Evolutionary conservation across 1,140 invertebrate species (phyloP).

Genomic region (Heliothis subflexa): DNA sequence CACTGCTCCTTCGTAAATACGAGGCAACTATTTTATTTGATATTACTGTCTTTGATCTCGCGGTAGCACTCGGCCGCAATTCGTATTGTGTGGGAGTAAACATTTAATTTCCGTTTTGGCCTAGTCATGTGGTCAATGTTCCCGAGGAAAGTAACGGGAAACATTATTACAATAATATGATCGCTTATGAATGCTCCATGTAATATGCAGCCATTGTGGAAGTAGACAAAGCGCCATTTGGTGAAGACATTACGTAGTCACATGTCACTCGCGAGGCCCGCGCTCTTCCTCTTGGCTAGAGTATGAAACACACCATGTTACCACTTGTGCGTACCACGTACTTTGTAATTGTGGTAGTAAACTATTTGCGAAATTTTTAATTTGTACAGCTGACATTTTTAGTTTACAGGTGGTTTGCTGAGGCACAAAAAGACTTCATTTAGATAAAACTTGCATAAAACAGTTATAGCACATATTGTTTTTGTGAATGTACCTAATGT

Average conservation of each 20-base stretch:
- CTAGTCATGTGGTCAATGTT: not conserved
- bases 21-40: constrained; percentile 1
- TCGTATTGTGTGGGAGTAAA: not conserved
- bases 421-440: no score
- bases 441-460: no score
- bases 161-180: no score
- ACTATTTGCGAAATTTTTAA: no score
- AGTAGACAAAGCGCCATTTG: constrained; percentile 3
- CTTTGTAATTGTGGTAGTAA: no score
- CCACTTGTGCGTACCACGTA: not conserved
- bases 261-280: not conserved
- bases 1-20: not conserved
- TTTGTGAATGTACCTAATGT: no score
- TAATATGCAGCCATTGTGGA: not conserved
- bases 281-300: not conserved
- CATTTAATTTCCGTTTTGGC: not conserved
- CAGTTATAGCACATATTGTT: no score
- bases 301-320: not conserved
- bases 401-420: no score
- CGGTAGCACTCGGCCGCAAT: not conserved
- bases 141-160: no score
- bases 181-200: no score
- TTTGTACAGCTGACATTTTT: no score
- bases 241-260: constrained; percentile 3
- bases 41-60: not conserved